These are phyloP conservation scores for Poecilobothrus nobilitatus DNA, from an alignment of 2,888 invertebrate genomes.

Conservation along the genomic window DNA sequence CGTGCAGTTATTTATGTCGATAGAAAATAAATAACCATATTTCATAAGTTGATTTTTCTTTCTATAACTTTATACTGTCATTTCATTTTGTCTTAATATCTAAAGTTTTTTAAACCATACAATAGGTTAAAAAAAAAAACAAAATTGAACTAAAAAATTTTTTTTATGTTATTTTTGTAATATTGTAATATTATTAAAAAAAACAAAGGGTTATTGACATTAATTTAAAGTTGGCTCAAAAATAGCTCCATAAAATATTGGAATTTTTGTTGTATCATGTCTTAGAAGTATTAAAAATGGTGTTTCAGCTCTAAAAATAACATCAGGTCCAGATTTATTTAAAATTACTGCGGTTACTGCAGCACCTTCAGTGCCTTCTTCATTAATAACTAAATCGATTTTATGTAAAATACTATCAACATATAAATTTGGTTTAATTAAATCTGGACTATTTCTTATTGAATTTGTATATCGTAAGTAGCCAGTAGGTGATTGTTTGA, in stretches of 20 bases:
- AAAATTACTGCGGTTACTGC: slow-evolving; percentile 51
- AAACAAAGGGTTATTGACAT: neutral
- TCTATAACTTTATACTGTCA: too few relatives aligned
- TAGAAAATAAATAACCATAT: too few relatives aligned
- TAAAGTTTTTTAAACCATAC: too few relatives aligned
- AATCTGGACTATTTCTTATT: slow-evolving; percentile 16
- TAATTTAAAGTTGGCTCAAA: slow-evolving; percentile 43
- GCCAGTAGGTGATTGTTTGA: slow-evolving; percentile 12
- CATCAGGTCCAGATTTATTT: slow-evolving; percentile 48
- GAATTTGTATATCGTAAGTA: slow-evolving; percentile 24
- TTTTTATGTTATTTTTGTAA: too few relatives aligned
- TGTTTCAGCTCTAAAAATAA: slow-evolving; percentile 49
- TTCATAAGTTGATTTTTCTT: too few relatives aligned
- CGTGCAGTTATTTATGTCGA: too few relatives aligned
- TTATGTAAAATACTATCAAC: slow-evolving; percentile 55
- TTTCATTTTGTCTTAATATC: too few relatives aligned
- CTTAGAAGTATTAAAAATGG: slow-evolving; percentile 62
- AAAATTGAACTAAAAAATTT: too few relatives aligned
- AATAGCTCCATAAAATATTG: slow-evolving; percentile 60
- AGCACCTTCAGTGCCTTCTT: slow-evolving; percentile 59
- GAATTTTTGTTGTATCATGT: slow-evolving; percentile 52
- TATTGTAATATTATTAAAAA: too few relatives aligned
- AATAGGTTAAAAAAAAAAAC: too few relatives aligned
- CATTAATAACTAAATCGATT: slow-evolving; percentile 53
- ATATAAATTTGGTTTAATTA: slow-evolving; percentile 45